A percentile compares a stretch with the other conserved stretches of the same genome.
Conservation (phyloP, 2,113 vertebrate genomes). For the Gambusia holbrooki region DNA sequence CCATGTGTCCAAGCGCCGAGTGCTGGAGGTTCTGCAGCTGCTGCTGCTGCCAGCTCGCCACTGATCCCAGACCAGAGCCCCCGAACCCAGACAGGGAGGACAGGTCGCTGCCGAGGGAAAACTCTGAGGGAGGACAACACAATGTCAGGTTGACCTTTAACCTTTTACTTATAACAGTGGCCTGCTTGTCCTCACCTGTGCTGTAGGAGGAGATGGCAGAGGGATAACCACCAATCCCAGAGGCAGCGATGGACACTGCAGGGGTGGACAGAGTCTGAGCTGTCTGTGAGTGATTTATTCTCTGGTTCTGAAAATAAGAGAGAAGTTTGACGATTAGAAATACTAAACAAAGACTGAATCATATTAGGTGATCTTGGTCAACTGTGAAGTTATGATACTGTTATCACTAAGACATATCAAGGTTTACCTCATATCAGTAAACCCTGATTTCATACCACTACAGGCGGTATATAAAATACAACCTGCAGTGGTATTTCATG, state of each 20-base stretch:
- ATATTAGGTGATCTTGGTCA: too few relatives aligned
- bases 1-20: slow-evolving; percentile 90
- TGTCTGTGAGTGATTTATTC: slow-evolving; percentile 96
- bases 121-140: slow-evolving; percentile 80
- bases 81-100: slow-evolving; percentile 91
- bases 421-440: too few relatives aligned
- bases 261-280: slow-evolving; percentile 95
- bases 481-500: too few relatives aligned
- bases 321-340: too few relatives aligned
- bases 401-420: too few relatives aligned
- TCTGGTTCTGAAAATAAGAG: slow-evolving; percentile 87
- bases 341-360: too few relatives aligned
- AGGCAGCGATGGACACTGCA: slow-evolving; percentile 90
- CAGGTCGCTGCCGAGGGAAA: slow-evolving; percentile 90
- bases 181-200: slow-evolving; percentile 81
- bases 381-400: too few relatives aligned
- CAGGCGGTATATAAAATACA: too few relatives aligned
- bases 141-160: neutral
- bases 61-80: slow-evolving; percentile 88
- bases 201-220: slow-evolving; percentile 93
- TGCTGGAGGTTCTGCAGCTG: slow-evolving; percentile 93
- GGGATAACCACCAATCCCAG: slow-evolving; percentile 93
- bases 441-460: too few relatives aligned
- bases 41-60: slow-evolving; percentile 93
- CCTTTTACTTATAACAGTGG: slow-evolving; percentile 21